Percentiles rank a stretch among this genome's conserved stretches.
phyloP scores from a whole-genome alignment of 2,113 vertebrate genomes.

The Ailurus styani region DNA sequence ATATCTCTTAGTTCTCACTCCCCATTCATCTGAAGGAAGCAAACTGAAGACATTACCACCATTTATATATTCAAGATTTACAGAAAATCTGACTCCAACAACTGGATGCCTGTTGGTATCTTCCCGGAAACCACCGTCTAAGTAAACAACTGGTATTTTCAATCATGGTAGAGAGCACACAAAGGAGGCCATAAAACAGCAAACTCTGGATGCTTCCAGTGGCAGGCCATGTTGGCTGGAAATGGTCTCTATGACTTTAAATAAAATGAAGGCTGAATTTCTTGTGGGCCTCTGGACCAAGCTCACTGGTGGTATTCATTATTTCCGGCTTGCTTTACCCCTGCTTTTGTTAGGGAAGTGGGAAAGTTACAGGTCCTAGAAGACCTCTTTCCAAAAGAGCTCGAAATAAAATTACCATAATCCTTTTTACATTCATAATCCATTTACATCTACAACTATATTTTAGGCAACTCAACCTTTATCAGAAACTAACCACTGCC shows the following conservation, averaged over 20 bases:
- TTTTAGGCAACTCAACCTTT: neutral
- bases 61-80: neutral
- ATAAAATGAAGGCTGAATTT: neutral
- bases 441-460: neutral
- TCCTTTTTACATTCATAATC: constrained; percentile 12
- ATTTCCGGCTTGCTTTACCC: neutral
- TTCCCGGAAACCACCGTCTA: neutral
- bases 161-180: neutral
- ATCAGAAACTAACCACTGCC: neutral
- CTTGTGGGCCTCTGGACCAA: neutral
- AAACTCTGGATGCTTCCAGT: neutral
- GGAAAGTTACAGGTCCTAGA: neutral
- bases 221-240: neutral
- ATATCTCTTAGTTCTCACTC: neutral
- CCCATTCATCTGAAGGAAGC: neutral
- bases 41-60: neutral
- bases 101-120: neutral
- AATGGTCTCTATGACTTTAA: neutral
- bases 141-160: neutral
- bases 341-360: neutral
- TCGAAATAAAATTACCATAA: neutral
- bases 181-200: neutral
- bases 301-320: neutral
- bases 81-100: neutral
- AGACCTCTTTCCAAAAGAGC: neutral